Conservation (phyloP, 1,140 invertebrate species). For the Ceratosolen solmsi region DNA sequence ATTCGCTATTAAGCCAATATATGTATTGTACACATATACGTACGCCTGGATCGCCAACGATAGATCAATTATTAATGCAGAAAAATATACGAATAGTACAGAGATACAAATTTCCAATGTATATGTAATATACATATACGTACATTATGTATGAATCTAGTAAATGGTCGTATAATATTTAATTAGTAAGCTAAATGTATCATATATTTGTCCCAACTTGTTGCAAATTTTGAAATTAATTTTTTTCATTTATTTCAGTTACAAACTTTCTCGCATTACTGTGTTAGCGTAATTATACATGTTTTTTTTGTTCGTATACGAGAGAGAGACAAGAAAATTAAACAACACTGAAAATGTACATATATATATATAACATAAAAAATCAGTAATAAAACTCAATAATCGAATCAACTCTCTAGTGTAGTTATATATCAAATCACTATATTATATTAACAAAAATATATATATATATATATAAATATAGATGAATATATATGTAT, state of each 20-base stretch:
- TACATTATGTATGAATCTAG: slow-evolving; percentile 20
- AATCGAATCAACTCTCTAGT: slow-evolving; percentile 57
- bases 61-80: slow-evolving; percentile 52
- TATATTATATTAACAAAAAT: slow-evolving; percentile 70
- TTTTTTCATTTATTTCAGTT: too few species aligned
- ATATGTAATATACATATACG: slow-evolving; percentile 42
- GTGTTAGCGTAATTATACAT: not conserved
- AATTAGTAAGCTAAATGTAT: not conserved
- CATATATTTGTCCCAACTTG: not conserved
- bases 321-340: slow-evolving; percentile 48
- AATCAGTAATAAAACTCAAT: slow-evolving; percentile 58
- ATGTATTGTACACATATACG: not conserved
- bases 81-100: slow-evolving; percentile 51
- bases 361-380: slow-evolving; percentile 42
- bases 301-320: slow-evolving; percentile 19
- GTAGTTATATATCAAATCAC: slow-evolving; percentile 66
- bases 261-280: not conserved
- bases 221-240: not conserved
- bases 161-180: not conserved
- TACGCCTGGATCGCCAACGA: slow-evolving; percentile 12
- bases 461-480: slow-evolving; percentile 62
- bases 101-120: slow-evolving; percentile 45
- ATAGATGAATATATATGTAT: slow-evolving; percentile 53
- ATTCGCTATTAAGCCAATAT: not conserved
- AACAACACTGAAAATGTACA: slow-evolving; percentile 32